Conservation (phyloP, 2,888 invertebrate species). For the Pyrgus malvae region DNA sequence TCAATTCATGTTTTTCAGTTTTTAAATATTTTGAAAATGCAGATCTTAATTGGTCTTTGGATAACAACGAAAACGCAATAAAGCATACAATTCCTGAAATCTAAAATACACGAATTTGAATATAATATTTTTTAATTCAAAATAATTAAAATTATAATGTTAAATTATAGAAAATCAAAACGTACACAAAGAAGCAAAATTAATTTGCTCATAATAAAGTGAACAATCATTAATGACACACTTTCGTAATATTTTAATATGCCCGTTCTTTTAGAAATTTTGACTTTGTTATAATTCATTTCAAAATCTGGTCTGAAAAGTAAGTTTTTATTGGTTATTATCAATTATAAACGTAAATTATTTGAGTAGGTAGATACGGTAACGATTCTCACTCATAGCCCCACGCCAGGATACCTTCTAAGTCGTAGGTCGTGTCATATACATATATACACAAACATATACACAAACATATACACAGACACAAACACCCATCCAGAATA, state of each 20-base stretch:
- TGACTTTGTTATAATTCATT: conserved; percentile 20
- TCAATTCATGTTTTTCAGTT: background rate
- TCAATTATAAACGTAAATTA: too few species aligned
- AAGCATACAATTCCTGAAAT: background rate
- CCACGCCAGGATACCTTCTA: too few species aligned
- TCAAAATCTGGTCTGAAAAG: conserved; percentile 18
- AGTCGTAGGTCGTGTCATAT: too few species aligned
- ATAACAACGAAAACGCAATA: background rate
- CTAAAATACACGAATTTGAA: background rate
- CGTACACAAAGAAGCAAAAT: conserved; percentile 11
- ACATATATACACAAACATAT: too few species aligned
- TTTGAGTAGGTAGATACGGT: too few species aligned
- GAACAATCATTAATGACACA: conserved; percentile 7
- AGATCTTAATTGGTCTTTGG: background rate
- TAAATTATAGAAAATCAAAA: background rate
- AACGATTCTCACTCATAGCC: too few species aligned
- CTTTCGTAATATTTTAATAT: conserved; percentile 28
- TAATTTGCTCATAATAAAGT: conserved; percentile 4
- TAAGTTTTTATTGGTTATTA: background rate
- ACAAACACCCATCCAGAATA: too few species aligned
- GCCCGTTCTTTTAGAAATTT: conserved; percentile 20
- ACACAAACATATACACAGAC: too few species aligned
- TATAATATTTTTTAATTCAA: background rate
- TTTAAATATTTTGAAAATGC: background rate
- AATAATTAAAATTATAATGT: background rate